These are phyloP conservation scores for Eurytoma californica DNA, from an alignment of 2,888 invertebrate genomes.

Conservation along the genomic window DNA sequence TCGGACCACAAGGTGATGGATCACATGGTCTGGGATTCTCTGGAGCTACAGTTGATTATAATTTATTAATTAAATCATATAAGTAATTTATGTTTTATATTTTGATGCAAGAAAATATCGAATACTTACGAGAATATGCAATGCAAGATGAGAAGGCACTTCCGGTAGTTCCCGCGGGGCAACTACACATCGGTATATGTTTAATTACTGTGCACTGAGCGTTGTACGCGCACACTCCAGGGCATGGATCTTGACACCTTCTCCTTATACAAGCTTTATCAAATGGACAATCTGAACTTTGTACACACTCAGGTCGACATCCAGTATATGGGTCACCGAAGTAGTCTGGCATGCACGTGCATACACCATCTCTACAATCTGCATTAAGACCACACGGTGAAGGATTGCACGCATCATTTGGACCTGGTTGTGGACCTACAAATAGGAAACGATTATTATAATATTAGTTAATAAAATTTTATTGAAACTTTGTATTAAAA, in stretches of 20 bases:
- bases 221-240: conserved; percentile 77
- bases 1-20: conserved; percentile 75
- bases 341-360: conserved; percentile 76
- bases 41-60: conserved; percentile 29
- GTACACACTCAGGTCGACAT: conserved; percentile 78
- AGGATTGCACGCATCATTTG: conserved; percentile 82
- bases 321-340: conserved; percentile 80
- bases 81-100: background rate
- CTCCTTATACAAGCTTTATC: conserved; percentile 78
- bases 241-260: conserved; percentile 78
- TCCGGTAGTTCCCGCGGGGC: conserved; percentile 79
- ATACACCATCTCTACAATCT: conserved; percentile 77
- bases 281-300: conserved; percentile 77
- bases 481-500: background rate
- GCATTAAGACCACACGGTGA: conserved; percentile 86
- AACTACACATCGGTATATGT: conserved; percentile 81
- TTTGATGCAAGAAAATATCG: background rate
- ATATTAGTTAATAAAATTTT: background rate
- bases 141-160: conserved; percentile 80
- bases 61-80: background rate
- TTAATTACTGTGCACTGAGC: conserved; percentile 82
- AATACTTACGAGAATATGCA: conserved; percentile 29
- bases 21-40: conserved; percentile 68
- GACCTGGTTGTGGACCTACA: conserved; percentile 55
- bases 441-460: background rate